Evolutionary conservation across 1,140 invertebrate genomes (phyloP), one percentile per base, ranked within the genome.

Genomic region (Aphaenogaster ashmeadi): DNA sequence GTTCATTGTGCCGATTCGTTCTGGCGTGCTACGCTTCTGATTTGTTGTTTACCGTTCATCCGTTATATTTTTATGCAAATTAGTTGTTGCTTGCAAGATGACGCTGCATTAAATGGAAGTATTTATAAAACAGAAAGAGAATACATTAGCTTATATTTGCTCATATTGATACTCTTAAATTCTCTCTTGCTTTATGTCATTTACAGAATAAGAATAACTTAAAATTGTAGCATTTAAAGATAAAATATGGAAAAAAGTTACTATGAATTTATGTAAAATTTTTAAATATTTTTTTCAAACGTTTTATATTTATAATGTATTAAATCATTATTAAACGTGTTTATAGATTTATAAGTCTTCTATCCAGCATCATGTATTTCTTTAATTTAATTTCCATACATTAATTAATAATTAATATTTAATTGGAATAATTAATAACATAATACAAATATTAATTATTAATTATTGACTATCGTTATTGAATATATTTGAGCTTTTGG

Each of bases 1-100:
- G 79, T 80, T 86, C 85, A 93, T 94, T 93, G 92, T 93, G 84
- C 77, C 79, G 83, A 87, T 77, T 88, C 88, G 69, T 87, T 92
- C 85, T 74, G 54, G 77, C 84, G 62, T 85, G 78, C 15, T 13
- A 18, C n/a, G 52, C 38, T 38, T 64, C 52, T 27, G n/a, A 54
- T 64, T 79, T 50, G n/a, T 85, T 91, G 90, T 92, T 93, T 88
- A 88, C 87, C 80, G 56, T 44, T 89, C 69, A 81, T 47, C 86
- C 83, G 60, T 74, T 89, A 87, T 87, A 78, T 91, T 87, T 89
- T 90, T 87, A 81, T 87, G 79, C 80, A 83, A 91, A 88, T 90
- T 90, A 87, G 88, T 91, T 87, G 50, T 83, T 67, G 5, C 11
- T 21, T n/a, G 21, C 13, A 9, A 71, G 41, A 41, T 6, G 7